Conservation (phyloP, 2,113 vertebrate species). For the Euleptes europaea region DNA sequence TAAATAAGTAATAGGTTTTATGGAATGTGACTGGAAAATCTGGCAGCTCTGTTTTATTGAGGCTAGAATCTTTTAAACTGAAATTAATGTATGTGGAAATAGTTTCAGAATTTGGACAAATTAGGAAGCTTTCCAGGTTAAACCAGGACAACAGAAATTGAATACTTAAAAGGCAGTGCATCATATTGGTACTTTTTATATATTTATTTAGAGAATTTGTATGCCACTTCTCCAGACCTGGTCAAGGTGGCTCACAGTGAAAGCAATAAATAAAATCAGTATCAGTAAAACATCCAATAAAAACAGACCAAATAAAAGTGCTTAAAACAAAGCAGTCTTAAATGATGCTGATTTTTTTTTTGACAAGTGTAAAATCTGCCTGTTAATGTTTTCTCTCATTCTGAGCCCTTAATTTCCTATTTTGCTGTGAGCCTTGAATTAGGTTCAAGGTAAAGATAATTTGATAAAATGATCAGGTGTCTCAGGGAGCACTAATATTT, state of each 20-base stretch:
- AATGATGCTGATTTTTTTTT: background rate
- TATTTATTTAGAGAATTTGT: too few species aligned
- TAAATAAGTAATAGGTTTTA: background rate
- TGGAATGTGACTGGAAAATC: background rate
- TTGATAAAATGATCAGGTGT: background rate
- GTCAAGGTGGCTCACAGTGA: too few species aligned
- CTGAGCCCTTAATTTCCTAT: too few species aligned
- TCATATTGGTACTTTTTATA: background rate
- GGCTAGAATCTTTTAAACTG: background rate
- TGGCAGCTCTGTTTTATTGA: background rate
- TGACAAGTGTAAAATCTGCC: background rate
- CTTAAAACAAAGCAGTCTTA: too few species aligned
- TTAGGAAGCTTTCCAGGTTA: background rate
- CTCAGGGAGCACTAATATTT: background rate
- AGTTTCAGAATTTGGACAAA: background rate
- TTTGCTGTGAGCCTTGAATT: background rate
- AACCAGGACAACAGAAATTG: background rate
- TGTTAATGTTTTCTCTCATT: background rate
- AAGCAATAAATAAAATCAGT: too few species aligned
- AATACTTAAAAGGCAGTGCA: background rate
- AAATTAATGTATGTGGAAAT: background rate
- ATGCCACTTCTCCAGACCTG: too few species aligned
- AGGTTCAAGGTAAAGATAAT: background rate
- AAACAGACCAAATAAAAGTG: too few species aligned
- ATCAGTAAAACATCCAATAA: too few species aligned